These are phyloP conservation scores for Hiodon tergisus DNA, from an alignment of 2,113 vertebrate genomes.

Conservation along the genomic window DNA sequence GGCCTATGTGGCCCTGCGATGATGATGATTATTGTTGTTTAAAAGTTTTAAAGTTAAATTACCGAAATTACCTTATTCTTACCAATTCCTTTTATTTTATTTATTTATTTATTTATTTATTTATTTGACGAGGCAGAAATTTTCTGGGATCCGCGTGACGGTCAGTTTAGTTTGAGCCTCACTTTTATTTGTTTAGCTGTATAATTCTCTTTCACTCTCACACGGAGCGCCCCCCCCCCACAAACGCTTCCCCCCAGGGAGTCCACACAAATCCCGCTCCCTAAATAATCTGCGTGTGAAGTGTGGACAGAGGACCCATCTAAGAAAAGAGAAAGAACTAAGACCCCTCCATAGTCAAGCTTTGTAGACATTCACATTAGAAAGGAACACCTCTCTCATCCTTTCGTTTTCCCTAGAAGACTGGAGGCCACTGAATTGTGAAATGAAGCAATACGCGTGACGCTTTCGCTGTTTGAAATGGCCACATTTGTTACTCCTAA, in stretches of 20 bases:
- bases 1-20: conserved; percentile 56
- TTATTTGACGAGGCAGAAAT: conserved; percentile 41
- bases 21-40: conserved; percentile 59
- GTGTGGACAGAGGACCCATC: conserved; percentile 47
- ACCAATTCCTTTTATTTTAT: conserved; percentile 28
- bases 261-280: conserved; percentile 35
- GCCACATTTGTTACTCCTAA: conserved; percentile 27
- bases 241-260: conserved; percentile 33
- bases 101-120: too few relatives aligned
- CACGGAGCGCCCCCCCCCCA: conserved; percentile 15
- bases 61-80: conserved; percentile 41
- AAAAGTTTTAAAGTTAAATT: conserved; percentile 55
- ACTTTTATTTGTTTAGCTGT: conserved; percentile 11
- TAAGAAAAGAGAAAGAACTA: conserved; percentile 41
- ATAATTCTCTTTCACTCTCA: conserved; percentile 18
- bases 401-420: conserved; percentile 33
- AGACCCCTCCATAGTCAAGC: conserved; percentile 29
- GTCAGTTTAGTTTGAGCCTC: conserved; percentile 16
- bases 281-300: conserved; percentile 65
- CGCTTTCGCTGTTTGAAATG: neutral
- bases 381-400: conserved; percentile 13
- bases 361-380: conserved; percentile 47
- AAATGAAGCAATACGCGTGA: neutral
- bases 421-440: neutral
- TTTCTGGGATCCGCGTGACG: conserved; percentile 38